Conservation (phyloP, 2,797 vertebrate genomes). For the Sebastes baramenuke region DNA sequence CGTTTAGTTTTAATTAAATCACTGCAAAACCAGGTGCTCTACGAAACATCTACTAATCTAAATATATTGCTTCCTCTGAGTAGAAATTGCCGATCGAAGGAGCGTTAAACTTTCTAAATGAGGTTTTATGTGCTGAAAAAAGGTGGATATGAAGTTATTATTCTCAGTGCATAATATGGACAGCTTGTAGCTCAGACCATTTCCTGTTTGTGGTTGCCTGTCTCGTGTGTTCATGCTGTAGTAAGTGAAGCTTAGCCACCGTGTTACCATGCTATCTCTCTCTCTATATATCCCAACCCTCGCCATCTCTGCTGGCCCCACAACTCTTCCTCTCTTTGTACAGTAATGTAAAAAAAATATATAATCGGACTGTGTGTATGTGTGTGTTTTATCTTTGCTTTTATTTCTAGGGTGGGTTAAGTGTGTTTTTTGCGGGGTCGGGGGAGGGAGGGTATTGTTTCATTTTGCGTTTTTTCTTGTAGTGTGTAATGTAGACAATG, state of each 20-base stretch:
- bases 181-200: slow-evolving; percentile 36
- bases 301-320: slow-evolving; percentile 58
- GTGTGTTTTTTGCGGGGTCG: slow-evolving; percentile 37
- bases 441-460: slow-evolving; percentile 21
- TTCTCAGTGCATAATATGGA: slow-evolving; percentile 25
- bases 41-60: slow-evolving; percentile 26
- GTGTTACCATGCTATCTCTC: slow-evolving; percentile 34
- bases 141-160: neutral
- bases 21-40: slow-evolving; percentile 57
- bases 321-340: slow-evolving; percentile 73
- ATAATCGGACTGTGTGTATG: slow-evolving; percentile 74
- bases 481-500: slow-evolving; percentile 74
- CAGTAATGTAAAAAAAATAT: slow-evolving; percentile 82
- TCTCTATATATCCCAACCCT: slow-evolving; percentile 54
- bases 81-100: neutral
- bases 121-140: slow-evolving; percentile 18
- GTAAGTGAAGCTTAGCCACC: slow-evolving; percentile 54
- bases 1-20: slow-evolving; percentile 12
- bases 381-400: slow-evolving; percentile 57
- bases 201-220: slow-evolving; percentile 49
- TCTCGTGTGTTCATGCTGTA: slow-evolving; percentile 61
- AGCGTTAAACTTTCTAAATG: neutral
- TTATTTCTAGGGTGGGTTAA: slow-evolving; percentile 32
- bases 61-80: slow-evolving; percentile 13
- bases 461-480: slow-evolving; percentile 61